phyloP scores from a whole-genome alignment of 1,140 invertebrate species.

The Nymphalis io region DNA sequence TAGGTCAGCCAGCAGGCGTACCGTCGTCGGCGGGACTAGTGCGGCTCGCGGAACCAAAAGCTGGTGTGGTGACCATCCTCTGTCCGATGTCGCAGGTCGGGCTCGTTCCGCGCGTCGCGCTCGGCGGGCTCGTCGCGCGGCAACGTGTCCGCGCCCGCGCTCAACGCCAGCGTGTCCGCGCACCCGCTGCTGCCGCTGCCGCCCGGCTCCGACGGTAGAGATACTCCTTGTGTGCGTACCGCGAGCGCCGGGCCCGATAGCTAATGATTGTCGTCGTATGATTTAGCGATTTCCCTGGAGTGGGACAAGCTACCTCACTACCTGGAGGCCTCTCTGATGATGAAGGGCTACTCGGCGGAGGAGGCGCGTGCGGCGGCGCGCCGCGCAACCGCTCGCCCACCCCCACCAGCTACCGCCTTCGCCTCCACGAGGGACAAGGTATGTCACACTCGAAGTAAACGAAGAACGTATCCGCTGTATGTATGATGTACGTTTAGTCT shows the following conservation, averaged over 20 bases:
- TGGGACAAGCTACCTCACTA: slow-evolving; percentile 82
- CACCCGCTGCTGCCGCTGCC: slow-evolving; percentile 90
- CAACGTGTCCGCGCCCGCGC: slow-evolving; percentile 80
- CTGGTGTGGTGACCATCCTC: slow-evolving; percentile 79
- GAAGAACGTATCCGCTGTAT: no score
- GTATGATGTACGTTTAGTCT: not conserved
- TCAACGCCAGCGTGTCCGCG: slow-evolving; percentile 90
- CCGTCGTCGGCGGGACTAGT: slow-evolving; percentile 29
- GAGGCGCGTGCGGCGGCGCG: slow-evolving; percentile 81
- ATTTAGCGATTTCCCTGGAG: slow-evolving; percentile 80
- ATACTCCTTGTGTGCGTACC: no score
- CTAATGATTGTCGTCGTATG: no score
- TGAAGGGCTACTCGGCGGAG: slow-evolving; percentile 83
- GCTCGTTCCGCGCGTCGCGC: slow-evolving; percentile 89
- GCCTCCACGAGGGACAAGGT: slow-evolving; percentile 77
- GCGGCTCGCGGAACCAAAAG: slow-evolving; percentile 52
- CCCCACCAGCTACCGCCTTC: slow-evolving; percentile 77
- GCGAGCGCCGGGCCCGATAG: no score
- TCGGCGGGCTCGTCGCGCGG: slow-evolving; percentile 79
- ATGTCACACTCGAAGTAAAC: no score
- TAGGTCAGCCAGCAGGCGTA: no score
- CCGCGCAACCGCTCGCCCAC: slow-evolving; percentile 67
- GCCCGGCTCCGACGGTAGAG: slow-evolving; percentile 79
- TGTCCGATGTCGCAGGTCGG: slow-evolving; percentile 90
- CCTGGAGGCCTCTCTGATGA: slow-evolving; percentile 85